Conservation (phyloP, 2,113 vertebrate genomes). For the Nansenia antarctica region DNA sequence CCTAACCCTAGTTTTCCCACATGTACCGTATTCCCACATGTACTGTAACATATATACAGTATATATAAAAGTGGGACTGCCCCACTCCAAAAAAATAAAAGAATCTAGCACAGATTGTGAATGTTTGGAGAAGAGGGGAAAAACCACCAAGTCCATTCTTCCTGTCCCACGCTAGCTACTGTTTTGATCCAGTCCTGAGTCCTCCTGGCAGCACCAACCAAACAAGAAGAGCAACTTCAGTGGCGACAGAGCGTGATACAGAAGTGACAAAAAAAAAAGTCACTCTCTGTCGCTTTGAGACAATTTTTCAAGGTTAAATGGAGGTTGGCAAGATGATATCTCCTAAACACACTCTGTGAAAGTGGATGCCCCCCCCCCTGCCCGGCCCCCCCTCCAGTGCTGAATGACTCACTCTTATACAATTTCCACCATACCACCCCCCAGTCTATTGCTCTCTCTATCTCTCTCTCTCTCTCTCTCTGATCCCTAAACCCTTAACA, state of each 20-base stretch:
- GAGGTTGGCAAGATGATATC: constrained; percentile 58
- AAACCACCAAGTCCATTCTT: not conserved
- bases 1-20: too few species aligned
- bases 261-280: constrained; percentile 34
- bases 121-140: too few species aligned
- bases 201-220: constrained; percentile 10
- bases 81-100: too few species aligned
- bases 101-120: too few species aligned
- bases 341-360: constrained; percentile 11
- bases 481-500: constrained; percentile 59
- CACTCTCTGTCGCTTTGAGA: constrained; percentile 44
- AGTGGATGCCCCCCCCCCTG: constrained; percentile 4
- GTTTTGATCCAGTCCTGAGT: constrained; percentile 9
- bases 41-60: too few species aligned
- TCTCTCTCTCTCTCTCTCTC: not conserved
- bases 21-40: too few species aligned
- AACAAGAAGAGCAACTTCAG: constrained; percentile 50
- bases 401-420: constrained; percentile 34
- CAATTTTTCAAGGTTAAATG: constrained; percentile 55
- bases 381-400: constrained; percentile 6
- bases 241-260: constrained; percentile 31
- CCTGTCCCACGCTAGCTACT: not conserved
- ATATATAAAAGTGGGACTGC: too few species aligned
- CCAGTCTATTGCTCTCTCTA: constrained; percentile 1
- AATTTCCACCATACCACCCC: constrained; percentile 21